Evolutionary conservation across 2,888 invertebrate genomes (phyloP), one percentile per base, ranked within the genome.

Genomic region (Caenorhabditis drosophilae): DNA sequence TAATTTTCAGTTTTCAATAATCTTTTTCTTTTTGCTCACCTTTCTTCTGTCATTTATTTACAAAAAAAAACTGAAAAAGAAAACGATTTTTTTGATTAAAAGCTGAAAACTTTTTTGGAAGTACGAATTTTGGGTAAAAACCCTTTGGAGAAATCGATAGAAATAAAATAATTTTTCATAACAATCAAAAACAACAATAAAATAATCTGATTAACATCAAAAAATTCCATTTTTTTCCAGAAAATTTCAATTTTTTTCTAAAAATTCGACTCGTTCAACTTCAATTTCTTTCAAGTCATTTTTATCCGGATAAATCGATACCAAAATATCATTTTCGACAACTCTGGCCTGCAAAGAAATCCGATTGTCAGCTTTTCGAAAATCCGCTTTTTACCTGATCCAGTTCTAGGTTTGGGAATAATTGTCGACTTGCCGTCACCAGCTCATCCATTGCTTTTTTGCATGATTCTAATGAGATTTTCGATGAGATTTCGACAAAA

Each of bases 291-390:
- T 25, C 31, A 91, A 87, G 84, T 92, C 92, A 0, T 88, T 88
- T 73, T 90, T 87, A 0, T 91, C 90, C 0, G 92, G 92, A 84
- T 90, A 92, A 2, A 91, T 88, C n/a, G 88, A 88, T 80, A 90
- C 90, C 71, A 91, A 85, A 68, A 89, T 89, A 9, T 90, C 90
- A 67, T 89, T 89, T n/a, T 59, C 60, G 1, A 57, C 52, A n/a
- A 73, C 67, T 9, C 73, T 58, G 11, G 69, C 71, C 56, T 63
- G 35, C 23, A 51, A 61, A 44, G 16, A 25, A 26, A 15, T 47
- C 7, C 12, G 31, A 6, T 31, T 31, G 31, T 6, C 7, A 31
- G 31, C 6, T 31, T 31, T 31, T 31, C n/a, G n/a, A n/a, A n/a
- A n/a, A n/a, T n/a, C n/a, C n/a, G n/a, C 31, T 31, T 31, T 31